These are phyloP conservation scores for Anguilla pacifica DNA, from an alignment of 2,797 vertebrate genomes.

Conservation along the genomic window DNA sequence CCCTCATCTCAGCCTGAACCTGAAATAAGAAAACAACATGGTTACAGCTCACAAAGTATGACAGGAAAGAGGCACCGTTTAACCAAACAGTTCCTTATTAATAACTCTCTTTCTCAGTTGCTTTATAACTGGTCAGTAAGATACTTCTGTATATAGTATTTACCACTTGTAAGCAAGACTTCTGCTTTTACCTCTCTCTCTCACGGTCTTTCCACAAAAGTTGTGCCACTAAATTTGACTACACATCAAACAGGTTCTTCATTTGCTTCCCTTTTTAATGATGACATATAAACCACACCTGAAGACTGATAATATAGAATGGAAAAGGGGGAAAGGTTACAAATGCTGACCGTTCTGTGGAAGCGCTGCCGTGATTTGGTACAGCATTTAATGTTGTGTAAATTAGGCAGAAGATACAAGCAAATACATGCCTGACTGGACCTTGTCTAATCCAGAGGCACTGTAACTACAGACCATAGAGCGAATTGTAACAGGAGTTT, in stretches of 20 bases:
- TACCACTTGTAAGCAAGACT: background rate
- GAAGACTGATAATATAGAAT: conserved; percentile 1
- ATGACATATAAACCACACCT: conserved; percentile 23
- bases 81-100: background rate
- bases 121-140: background rate
- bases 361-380: background rate
- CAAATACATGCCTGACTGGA: background rate
- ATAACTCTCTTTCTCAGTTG: background rate
- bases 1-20: background rate
- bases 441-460: background rate
- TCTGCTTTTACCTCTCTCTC: conserved; percentile 12
- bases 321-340: background rate
- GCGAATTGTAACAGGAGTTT: conserved; percentile 35
- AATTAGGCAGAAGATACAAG: background rate
- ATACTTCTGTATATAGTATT: background rate
- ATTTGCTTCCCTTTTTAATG: conserved; percentile 29
- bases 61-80: background rate
- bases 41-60: background rate
- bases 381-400: no score
- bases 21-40: background rate
- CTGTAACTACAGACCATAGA: background rate
- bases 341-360: background rate
- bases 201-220: conserved; percentile 54
- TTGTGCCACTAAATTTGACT: conserved; percentile 64
- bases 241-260: conserved; percentile 43